phyloP scores from a whole-genome alignment of 2,888 invertebrate genomes.

The Gerris lacustris region DNA sequence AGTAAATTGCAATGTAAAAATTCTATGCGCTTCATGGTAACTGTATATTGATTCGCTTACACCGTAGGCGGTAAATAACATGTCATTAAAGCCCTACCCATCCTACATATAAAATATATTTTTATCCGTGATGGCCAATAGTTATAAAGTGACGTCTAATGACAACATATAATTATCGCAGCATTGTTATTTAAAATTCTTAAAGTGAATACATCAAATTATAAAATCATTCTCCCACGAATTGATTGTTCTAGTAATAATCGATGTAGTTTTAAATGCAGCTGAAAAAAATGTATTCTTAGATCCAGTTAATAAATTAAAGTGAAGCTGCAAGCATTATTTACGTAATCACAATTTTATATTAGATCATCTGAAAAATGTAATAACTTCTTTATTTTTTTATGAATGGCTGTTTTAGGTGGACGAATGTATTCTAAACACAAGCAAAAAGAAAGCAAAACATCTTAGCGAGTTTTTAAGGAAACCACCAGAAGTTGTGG shows the following conservation, averaged over 20 bases:
- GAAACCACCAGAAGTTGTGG: slow-evolving; percentile 42
- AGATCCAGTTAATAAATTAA: no score
- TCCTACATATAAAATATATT: slow-evolving; percentile 8
- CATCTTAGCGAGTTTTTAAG: slow-evolving; percentile 40
- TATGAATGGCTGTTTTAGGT: slow-evolving; percentile 16
- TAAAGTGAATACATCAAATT: not conserved
- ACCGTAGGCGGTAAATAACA: no score
- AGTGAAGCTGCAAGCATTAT: no score
- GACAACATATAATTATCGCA: not conserved
- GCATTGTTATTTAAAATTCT: slow-evolving; percentile 3
- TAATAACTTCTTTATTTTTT: no score
- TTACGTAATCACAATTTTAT: no score
- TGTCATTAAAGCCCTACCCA: not conserved
- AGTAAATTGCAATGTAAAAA: no score
- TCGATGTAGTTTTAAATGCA: not conserved
- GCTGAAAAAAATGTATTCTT: no score
- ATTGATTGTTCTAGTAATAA: not conserved
- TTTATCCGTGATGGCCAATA: not conserved
- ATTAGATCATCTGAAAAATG: no score
- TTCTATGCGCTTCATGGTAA: no score
- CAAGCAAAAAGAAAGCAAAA: slow-evolving; percentile 28
- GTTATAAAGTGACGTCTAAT: slow-evolving; percentile 8
- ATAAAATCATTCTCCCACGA: not conserved
- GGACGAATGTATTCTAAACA: slow-evolving; percentile 24
- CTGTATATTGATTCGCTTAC: no score